Percentiles rank a stretch among this genome's conserved stretches.
Conservation (phyloP, 2,113 vertebrate genomes). For the Halcyon senegalensis region DNA sequence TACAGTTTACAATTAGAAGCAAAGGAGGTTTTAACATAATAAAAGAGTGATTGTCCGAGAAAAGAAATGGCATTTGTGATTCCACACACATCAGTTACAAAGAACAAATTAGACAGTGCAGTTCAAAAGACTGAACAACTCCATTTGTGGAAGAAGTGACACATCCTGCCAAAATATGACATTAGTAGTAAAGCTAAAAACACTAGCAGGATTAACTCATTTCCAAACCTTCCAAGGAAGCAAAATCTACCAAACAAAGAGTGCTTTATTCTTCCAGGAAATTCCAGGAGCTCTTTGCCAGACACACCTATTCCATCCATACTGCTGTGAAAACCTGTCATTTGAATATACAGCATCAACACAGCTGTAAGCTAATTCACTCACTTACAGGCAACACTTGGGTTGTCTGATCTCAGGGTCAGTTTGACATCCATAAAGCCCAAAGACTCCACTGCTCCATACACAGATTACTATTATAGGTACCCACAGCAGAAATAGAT, state of each 20-base stretch:
- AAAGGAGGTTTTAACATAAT: not conserved
- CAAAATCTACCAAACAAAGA: not conserved
- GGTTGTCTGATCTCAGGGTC: not conserved
- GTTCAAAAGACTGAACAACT: not conserved
- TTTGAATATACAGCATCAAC: not conserved
- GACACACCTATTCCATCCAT: not conserved
- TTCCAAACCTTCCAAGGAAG: not conserved
- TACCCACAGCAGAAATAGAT: not conserved
- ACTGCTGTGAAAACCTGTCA: not conserved
- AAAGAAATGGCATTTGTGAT: not conserved
- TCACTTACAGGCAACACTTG: not conserved
- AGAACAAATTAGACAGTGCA: not conserved
- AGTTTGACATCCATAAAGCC: not conserved
- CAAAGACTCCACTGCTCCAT: not conserved
- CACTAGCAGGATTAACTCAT: not conserved
- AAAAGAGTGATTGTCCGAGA: not conserved
- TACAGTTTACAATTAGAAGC: not conserved
- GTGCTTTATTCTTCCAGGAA: not conserved
- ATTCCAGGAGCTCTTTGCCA: not conserved
- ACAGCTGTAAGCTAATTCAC: not conserved
- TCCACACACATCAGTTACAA: not conserved
- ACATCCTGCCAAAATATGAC: not conserved
- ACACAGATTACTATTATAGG: not conserved
- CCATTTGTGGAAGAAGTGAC: not conserved
- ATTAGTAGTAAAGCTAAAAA: not conserved